Conservation (phyloP, 1,140 invertebrate genomes). For the Lepidurus arcticus region DNA sequence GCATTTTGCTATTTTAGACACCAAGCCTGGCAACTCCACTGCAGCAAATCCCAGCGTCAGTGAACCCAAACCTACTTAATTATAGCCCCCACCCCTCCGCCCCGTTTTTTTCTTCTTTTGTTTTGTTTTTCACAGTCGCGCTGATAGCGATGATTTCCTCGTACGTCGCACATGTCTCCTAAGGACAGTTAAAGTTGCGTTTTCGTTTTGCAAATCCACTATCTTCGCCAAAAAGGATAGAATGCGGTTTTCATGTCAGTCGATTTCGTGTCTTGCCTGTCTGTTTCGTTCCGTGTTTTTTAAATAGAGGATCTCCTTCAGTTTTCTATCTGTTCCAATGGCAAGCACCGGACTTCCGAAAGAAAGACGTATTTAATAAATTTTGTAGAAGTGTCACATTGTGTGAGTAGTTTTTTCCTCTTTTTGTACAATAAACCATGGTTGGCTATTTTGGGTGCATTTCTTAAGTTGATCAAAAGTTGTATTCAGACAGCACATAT, state of each 20-base stretch:
- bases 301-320: not conserved
- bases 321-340: not conserved
- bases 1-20: not conserved
- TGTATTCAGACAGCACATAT: too few species aligned
- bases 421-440: constrained; percentile 10
- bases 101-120: too few species aligned
- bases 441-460: not conserved
- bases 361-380: not conserved
- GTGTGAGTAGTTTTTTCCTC: not conserved
- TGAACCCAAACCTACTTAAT: not conserved
- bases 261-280: not conserved
- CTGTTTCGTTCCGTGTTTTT: not conserved
- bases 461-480: not conserved
- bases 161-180: too few species aligned
- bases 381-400: not conserved
- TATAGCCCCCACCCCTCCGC: not conserved
- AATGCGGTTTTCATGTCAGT: not conserved
- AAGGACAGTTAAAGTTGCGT: too few species aligned
- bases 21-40: not conserved
- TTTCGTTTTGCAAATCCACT: too few species aligned
- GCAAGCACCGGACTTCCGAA: not conserved
- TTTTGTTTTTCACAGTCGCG: too few species aligned
- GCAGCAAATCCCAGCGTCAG: not conserved
- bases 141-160: too few species aligned
- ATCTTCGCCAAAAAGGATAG: not conserved